These are phyloP conservation scores for Tineola bisselliella DNA, from an alignment of 2,888 invertebrate genomes.

Conservation along the genomic window DNA sequence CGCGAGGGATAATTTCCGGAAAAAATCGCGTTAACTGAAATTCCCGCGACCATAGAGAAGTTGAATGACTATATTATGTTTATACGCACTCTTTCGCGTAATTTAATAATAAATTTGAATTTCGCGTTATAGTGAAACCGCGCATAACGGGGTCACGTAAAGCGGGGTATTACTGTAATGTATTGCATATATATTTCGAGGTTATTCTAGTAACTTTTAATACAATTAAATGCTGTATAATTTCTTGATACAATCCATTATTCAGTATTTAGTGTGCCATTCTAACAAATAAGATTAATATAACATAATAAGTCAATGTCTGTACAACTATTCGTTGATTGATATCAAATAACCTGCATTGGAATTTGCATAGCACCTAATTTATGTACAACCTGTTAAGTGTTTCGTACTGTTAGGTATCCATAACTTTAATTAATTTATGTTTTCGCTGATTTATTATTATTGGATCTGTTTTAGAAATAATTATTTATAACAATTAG, in stretches of 20 bases:
- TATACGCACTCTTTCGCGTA: no score
- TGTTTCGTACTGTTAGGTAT: background rate
- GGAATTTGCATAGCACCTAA: background rate
- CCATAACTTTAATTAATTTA: background rate
- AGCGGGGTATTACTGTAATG: no score
- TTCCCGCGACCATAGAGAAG: no score
- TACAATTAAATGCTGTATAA: background rate
- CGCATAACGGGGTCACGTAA: no score
- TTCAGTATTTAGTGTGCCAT: background rate
- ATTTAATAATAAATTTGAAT: no score
- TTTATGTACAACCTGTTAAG: background rate
- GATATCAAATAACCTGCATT: conserved; percentile 1
- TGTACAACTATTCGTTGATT: background rate
- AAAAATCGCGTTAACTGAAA: no score
- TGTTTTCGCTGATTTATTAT: background rate
- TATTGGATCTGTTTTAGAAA: no score
- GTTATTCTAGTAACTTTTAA: background rate
- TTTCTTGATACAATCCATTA: background rate
- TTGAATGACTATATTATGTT: no score
- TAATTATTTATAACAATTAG: no score
- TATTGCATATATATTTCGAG: no score
- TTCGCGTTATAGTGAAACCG: no score
- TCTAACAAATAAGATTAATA: background rate
- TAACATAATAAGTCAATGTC: background rate
- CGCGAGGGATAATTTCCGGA: no score